Conservation (phyloP, 2,888 invertebrate genomes). For the Ptycholaimellus sp. region DNA sequence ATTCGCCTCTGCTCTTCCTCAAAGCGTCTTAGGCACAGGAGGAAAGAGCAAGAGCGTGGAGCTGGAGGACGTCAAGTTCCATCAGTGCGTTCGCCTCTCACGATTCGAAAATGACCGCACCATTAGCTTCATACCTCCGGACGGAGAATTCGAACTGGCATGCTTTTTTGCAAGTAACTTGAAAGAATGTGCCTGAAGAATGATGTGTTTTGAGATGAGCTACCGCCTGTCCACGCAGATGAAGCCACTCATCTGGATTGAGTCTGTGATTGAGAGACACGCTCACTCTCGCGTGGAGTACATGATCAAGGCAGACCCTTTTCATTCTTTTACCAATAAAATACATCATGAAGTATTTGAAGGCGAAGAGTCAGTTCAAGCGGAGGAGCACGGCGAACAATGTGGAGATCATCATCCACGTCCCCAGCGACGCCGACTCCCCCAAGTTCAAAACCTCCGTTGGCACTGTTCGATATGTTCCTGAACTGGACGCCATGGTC, state of each 20-base stretch:
- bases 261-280: slow-evolving; percentile 86
- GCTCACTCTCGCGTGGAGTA: slow-evolving; percentile 92
- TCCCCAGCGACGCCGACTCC: slow-evolving; percentile 85
- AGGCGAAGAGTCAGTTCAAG: slow-evolving; percentile 89
- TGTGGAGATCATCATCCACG: slow-evolving; percentile 85
- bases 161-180: too few relatives aligned
- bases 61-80: slow-evolving; percentile 91
- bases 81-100: slow-evolving; percentile 84
- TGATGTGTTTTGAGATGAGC: slow-evolving; percentile 81
- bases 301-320: slow-evolving; percentile 51
- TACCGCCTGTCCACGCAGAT: slow-evolving; percentile 86
- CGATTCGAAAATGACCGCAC: slow-evolving; percentile 91
- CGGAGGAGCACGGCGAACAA: slow-evolving; percentile 89
- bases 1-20: neutral
- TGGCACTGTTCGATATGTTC: slow-evolving; percentile 85
- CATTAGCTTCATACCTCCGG: slow-evolving; percentile 69
- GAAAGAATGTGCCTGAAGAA: neutral
- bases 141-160: slow-evolving; percentile 94
- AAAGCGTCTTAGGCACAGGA: slow-evolving; percentile 27
- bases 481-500: slow-evolving; percentile 80
- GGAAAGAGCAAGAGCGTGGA: slow-evolving; percentile 95
- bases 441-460: slow-evolving; percentile 56
- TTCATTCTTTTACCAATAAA: neutral
- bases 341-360: slow-evolving; percentile 4
- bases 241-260: slow-evolving; percentile 92